Base-by-base conservation (phyloP, 2,888 invertebrate species). In the Volucella inflata region DNA sequence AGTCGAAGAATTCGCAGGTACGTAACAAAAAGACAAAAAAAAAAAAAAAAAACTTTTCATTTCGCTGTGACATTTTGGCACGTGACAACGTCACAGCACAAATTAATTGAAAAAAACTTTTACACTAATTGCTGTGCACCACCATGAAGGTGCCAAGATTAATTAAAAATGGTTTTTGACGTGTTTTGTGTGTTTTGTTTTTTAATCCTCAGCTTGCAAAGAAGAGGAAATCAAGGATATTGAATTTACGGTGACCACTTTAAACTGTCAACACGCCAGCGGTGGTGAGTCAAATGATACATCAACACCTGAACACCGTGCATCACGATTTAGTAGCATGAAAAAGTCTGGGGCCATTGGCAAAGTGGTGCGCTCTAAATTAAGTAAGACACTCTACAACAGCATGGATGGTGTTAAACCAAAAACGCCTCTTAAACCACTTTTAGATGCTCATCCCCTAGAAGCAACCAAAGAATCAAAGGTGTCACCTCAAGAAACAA, bases 201-300 rank as follows among this genome's bases (percentile, higher is more conserved):
- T 53, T 16, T 38, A 9, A 36, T 53, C 57, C 12, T 42, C 68
- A 95, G 96, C 95, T 87, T 94, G 95, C 57, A 95, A 95, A 71
- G 96, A 96, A 88, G 96, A 96, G 89, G 96, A 96, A 87, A 96
- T 96, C 46, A 96, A 96, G 91, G 97, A 97, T 90, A 96, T 97
- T 87, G 97, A 97, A 91, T 94, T 97, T 87, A 97, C 97, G 0
- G 96, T 97, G n/a, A 96, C 96, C 30, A 97, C 97, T 0, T 92
- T 97, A 46, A 97, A 97, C 91, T 95, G 96, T 91, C 90, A 94
- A 60, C 93, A 94, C 89, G 90, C 93, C 88, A 88, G 93, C 42
- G 90, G 90, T 1, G 88, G 88, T 38, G 87, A 84, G n/a, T 68
- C 74, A 38, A 91, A 93, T 0, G 94, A 94, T 42, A 91, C 91